Evolutionary conservation across 2,888 invertebrate genomes (phyloP).

Genomic region (Matsumyia berberina): DNA sequence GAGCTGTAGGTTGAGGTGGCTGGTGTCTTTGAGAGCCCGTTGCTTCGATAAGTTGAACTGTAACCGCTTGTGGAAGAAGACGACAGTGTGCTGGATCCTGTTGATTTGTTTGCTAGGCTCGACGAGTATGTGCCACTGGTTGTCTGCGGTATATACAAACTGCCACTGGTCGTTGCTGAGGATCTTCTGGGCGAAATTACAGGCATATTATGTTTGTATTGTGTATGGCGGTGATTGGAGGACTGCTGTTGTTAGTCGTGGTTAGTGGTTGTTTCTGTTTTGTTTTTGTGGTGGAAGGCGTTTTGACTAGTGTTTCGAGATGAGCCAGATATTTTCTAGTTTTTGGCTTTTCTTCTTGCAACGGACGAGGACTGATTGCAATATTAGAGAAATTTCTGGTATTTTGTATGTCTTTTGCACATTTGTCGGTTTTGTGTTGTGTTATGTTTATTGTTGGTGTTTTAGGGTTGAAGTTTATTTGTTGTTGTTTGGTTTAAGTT

Average conservation of each 20-base stretch:
- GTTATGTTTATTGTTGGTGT: conserved; percentile 40
- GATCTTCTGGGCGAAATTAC: conserved; percentile 84
- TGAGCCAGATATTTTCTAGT: conserved; percentile 4
- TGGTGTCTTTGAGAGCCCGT: conserved; percentile 75
- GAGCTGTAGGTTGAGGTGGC: conserved; percentile 78
- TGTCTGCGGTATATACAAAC: conserved; percentile 83
- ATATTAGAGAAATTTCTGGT: conserved; percentile 14
- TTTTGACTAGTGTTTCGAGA: conserved; percentile 62
- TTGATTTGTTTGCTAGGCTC: conserved; percentile 69
- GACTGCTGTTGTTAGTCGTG: conserved; percentile 32
- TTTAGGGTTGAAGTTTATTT: conserved; percentile 44
- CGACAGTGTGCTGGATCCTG: conserved; percentile 64
- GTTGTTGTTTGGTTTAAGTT: conserved; percentile 35
- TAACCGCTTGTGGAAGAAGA: conserved; percentile 79
- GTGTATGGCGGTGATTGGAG: conserved; percentile 34
- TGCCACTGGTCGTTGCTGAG: conserved; percentile 83
- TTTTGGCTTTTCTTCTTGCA: conserved; percentile 10
- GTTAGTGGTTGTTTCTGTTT: background rate
- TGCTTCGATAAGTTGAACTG: conserved; percentile 79
- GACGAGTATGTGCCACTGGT: conserved; percentile 79
- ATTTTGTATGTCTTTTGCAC: conserved; percentile 56
- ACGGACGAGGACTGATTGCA: background rate
- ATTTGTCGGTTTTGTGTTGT: conserved; percentile 39
- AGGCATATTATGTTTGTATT: conserved; percentile 83
- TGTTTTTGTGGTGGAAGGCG: conserved; percentile 42